phyloP scores from a whole-genome alignment of 2,888 invertebrate species.

The Agriotes lineatus region DNA sequence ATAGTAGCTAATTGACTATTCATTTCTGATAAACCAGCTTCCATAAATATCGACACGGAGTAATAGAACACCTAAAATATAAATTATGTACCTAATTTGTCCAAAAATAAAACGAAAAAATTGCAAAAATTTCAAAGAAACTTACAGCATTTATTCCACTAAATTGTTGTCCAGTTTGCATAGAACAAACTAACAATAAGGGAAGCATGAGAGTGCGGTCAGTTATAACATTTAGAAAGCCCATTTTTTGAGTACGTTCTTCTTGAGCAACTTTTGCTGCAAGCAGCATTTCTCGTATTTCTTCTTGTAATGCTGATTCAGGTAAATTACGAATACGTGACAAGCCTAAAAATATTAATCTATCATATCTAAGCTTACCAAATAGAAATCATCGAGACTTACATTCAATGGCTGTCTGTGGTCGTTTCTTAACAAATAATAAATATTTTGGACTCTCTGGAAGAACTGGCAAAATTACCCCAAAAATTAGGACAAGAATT shows the following conservation, averaged over 20 bases:
- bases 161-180: conserved; percentile 91
- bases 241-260: conserved; percentile 66
- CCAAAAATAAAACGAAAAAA: too few relatives aligned
- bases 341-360: conserved; percentile 68
- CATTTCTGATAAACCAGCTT: conserved; percentile 74
- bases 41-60: conserved; percentile 81
- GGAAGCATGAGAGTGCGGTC: conserved; percentile 76
- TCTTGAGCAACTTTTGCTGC: conserved; percentile 68
- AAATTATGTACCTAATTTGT: too few relatives aligned
- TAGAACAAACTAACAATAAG: conserved; percentile 79
- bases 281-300: conserved; percentile 73
- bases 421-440: conserved; percentile 76
- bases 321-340: conserved; percentile 74
- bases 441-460: conserved; percentile 94
- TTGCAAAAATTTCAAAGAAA: conserved; percentile 46
- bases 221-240: conserved; percentile 70
- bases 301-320: conserved; percentile 70
- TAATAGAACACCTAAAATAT: conserved; percentile 82
- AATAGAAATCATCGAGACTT: too few relatives aligned
- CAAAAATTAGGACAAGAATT: conserved; percentile 75
- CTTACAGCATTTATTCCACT: conserved; percentile 91
- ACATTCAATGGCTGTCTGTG: conserved; percentile 73
- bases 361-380: background rate
- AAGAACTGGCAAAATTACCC: conserved; percentile 73
- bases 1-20: conserved; percentile 82